These are phyloP conservation scores for Spinus olivaceus DNA, from an alignment of 2,797 vertebrate species.

Conservation along the genomic window DNA sequence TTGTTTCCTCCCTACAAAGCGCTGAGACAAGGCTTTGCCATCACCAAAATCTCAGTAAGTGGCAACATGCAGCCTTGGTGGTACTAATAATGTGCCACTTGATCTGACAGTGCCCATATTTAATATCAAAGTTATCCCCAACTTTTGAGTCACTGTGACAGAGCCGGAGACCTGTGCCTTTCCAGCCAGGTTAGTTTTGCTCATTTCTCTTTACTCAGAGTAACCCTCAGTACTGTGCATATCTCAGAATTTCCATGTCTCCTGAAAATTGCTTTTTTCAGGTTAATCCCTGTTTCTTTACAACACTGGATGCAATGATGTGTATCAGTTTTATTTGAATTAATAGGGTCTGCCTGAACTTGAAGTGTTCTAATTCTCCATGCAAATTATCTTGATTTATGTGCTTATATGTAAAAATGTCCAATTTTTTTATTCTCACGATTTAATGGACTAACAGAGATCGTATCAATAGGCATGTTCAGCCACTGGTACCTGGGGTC, in stretches of 20 bases:
- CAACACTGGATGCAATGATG: background rate
- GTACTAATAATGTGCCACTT: background rate
- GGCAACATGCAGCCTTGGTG: background rate
- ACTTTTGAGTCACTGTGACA: background rate
- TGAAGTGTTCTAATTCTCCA: background rate
- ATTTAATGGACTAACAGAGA: background rate
- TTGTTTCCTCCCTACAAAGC: background rate
- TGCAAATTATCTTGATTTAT: background rate
- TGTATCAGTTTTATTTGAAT: background rate
- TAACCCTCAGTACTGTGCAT: background rate
- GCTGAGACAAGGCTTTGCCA: background rate
- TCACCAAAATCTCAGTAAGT: background rate
- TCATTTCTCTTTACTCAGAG: background rate
- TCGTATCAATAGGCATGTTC: background rate
- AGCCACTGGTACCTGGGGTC: background rate
- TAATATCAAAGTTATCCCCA: background rate
- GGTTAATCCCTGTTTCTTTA: background rate
- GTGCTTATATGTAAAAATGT: background rate
- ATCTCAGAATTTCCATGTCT: background rate
- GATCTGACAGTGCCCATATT: background rate
- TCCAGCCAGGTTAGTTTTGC: background rate
- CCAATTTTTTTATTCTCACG: background rate
- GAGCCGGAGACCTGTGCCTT: background rate
- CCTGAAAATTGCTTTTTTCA: background rate
- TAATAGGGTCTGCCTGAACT: background rate